These are phyloP conservation scores for Macrotis lagotis DNA, from an alignment of 2,113 vertebrate genomes.

Conservation along the genomic window DNA sequence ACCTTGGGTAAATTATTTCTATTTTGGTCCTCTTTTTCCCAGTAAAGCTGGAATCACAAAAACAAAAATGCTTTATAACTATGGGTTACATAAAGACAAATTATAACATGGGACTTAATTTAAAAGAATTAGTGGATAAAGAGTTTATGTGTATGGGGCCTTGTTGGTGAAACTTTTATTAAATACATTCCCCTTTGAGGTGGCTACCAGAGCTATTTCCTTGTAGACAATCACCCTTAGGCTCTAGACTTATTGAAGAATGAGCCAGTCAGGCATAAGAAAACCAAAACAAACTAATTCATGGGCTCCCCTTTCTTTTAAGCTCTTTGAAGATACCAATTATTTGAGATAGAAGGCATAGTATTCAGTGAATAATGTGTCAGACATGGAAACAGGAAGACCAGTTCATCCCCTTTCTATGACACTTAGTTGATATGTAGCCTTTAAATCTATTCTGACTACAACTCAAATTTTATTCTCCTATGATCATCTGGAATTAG, in stretches of 20 bases:
- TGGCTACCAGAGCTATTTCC: neutral
- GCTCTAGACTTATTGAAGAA: neutral
- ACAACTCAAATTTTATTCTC: neutral
- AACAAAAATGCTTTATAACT: neutral
- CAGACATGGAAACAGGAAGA: neutral
- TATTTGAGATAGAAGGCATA: neutral
- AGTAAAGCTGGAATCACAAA: neutral
- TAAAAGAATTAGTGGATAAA: neutral
- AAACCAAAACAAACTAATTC: neutral
- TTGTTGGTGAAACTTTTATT: neutral
- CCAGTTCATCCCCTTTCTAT: neutral
- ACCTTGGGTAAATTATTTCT: neutral
- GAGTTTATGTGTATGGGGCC: neutral
- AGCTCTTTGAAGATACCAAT: neutral
- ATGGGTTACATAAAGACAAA: neutral
- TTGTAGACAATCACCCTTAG: neutral
- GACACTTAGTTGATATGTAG: neutral
- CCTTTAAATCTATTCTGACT: neutral
- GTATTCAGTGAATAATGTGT: neutral
- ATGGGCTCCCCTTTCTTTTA: neutral
- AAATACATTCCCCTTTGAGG: neutral
- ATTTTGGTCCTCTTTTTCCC: neutral
- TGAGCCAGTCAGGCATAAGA: neutral
- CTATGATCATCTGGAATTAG: neutral
- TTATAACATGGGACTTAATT: neutral